Evolutionary conservation across 2,113 vertebrate species (phyloP).

Genomic region (Lycaon pictus): DNA sequence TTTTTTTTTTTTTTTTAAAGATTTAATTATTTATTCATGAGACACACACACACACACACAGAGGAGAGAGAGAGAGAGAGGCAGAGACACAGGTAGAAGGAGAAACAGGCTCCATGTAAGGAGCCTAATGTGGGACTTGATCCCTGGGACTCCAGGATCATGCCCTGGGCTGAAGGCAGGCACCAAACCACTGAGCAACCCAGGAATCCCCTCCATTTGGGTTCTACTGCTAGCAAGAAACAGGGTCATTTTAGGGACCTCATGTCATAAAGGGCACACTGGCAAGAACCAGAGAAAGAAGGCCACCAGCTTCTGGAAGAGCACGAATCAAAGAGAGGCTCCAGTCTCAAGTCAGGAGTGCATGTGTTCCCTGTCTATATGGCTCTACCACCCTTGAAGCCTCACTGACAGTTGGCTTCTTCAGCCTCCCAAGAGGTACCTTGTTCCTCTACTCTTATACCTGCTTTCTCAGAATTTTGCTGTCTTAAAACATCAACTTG

Average conservation of each 20-base stretch:
- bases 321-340: background rate
- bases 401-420: fast-evolving
- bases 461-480: background rate
- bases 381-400: too few relatives aligned
- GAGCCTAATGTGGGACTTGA: too few relatives aligned
- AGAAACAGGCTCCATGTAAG: too few relatives aligned
- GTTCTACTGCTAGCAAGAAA: background rate
- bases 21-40: too few relatives aligned
- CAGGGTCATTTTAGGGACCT: background rate
- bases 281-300: background rate
- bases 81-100: too few relatives aligned
- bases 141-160: too few relatives aligned
- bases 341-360: background rate
- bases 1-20: too few relatives aligned
- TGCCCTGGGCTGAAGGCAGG: too few relatives aligned
- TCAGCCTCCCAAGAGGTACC: background rate
- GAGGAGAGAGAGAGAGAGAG: too few relatives aligned
- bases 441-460: background rate
- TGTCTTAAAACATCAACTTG: background rate
- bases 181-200: too few relatives aligned
- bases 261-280: fast-evolving
- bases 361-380: background rate
- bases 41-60: too few relatives aligned
- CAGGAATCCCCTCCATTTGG: too few relatives aligned
- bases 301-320: background rate